A percentile compares a stretch with the other conserved stretches of the same genome.
Evolutionary conservation across 2,113 vertebrate genomes (phyloP).

Genomic region (Oplegnathus fasciatus): DNA sequence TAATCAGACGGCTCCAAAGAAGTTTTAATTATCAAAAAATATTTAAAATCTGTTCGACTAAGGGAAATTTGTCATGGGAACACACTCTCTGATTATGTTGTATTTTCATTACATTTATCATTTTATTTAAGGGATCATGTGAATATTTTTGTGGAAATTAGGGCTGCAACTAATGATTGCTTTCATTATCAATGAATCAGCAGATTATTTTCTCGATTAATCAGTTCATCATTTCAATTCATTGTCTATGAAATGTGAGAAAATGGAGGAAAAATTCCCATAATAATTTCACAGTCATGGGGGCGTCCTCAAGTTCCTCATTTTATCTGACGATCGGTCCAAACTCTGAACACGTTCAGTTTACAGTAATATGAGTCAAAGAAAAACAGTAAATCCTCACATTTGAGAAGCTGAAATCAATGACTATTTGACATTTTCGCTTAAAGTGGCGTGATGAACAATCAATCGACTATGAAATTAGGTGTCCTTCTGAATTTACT

Average conservation of each 20-base stretch:
- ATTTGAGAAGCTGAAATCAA: not conserved
- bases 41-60: not conserved
- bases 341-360: not conserved
- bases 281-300: too few relatives aligned
- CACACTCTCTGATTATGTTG: not conserved
- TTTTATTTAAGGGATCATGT: not conserved
- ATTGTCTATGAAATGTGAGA: not conserved
- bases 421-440: not conserved
- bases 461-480: not conserved
- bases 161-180: not conserved
- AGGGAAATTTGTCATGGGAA: not conserved
- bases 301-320: not conserved
- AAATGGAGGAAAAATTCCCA: not conserved
- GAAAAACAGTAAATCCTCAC: not conserved
- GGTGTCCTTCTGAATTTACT: not conserved
- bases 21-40: not conserved
- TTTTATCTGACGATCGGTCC: not conserved
- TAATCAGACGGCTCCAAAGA: not conserved
- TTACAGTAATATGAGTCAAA: not conserved
- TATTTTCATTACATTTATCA: not conserved
- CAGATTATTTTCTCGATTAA: not conserved
- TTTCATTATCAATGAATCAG: not conserved
- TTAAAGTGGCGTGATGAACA: not conserved
- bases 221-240: not conserved
- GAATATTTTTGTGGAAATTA: not conserved